phyloP scores from a whole-genome alignment of 2,113 vertebrate genomes.

The Corythaeola cristata region DNA sequence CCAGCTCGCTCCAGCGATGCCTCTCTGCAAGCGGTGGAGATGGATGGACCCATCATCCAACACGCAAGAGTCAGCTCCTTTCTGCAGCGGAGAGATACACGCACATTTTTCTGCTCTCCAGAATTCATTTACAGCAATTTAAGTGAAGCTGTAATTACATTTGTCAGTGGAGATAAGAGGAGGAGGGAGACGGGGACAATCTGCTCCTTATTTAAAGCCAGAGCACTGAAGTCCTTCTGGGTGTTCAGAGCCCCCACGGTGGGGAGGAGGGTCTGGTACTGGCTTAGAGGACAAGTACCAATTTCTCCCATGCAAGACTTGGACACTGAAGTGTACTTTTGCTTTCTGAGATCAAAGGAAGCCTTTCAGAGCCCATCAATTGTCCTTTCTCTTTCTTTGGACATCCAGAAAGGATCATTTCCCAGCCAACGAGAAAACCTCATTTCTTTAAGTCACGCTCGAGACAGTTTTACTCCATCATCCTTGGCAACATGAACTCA shows the following conservation, averaged over 20 bases:
- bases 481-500: neutral
- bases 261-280: neutral
- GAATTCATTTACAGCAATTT: slow-evolving; percentile 22
- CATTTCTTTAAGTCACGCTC: neutral
- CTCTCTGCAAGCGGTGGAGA: neutral
- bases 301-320: neutral
- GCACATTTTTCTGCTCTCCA: neutral
- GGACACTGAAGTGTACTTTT: neutral
- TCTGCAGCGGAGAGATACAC: neutral
- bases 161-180: slow-evolving; percentile 2
- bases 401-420: neutral
- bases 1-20: neutral
- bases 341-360: neutral
- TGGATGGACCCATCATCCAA: neutral
- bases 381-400: neutral
- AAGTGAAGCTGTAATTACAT: slow-evolving; percentile 23
- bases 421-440: neutral
- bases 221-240: neutral
- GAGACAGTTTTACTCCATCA: neutral
- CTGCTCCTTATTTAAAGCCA: neutral
- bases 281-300: neutral
- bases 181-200: neutral
- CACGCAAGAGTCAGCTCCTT: slow-evolving; percentile 31
- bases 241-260: neutral
- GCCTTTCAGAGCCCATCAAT: neutral